Base-by-base conservation (phyloP, 2,113 vertebrate species). In the Nibea albiflora region DNA sequence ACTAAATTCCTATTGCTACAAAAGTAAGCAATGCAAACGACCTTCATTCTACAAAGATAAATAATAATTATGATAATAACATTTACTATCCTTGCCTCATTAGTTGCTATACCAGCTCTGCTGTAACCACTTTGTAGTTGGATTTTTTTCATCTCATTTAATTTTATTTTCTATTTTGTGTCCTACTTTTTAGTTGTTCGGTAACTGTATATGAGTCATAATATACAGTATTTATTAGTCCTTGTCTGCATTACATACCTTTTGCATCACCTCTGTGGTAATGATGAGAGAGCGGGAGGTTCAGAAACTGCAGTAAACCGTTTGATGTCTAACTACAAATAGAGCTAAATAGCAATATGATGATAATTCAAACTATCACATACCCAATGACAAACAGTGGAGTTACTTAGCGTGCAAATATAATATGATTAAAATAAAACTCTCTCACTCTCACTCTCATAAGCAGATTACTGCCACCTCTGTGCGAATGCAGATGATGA, bases 361-460 rank as follows among this genome's bases (percentile, higher is more conserved):
- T 46, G 15, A 54, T 58, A 58, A 71, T 44, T 76, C 46, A 72
- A 39, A 28, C 66, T 65, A 22, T 10, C 4, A 50, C 22, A 58
- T 50, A 31, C 58, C 39, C 24, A 44, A 50, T 58, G 53, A 35
- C 24, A 57, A 73, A 62, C 26, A 60, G 22, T 22, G 39, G 53
- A 57, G 73, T 85, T 88, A 58, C 84, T 84, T 54, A 64, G 73
- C 60, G 66, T 88, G 79, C 78, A 63, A 47, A 63, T 84, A 24
- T 56, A 54, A 28, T 62, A 24, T 69, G 56, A 76, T 85, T 31
- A 73, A 82, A 89, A 73, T 20, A 66, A 61, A 63, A 35, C 24
- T 31, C 60, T 46, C 8, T 53, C 35, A 42, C 52, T 70, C 4
- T 57, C 53, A 3, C 42, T 44, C 11, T 77, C 28, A 57, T 53